These are phyloP conservation scores for Uloborus plumipes DNA, from an alignment of 2,888 invertebrate genomes.

Conservation along the genomic window DNA sequence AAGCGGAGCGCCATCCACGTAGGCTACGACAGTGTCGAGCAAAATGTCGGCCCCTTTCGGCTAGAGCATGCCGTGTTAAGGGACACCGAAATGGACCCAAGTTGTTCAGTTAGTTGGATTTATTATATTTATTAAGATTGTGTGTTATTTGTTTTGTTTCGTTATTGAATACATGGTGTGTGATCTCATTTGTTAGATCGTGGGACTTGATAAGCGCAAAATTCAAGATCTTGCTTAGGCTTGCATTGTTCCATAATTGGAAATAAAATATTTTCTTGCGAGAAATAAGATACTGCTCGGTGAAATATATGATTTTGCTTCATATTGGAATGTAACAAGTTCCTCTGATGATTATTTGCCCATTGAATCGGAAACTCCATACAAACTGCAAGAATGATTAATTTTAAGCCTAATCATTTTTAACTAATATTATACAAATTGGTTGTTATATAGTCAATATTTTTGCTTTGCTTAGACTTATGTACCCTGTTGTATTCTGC, in stretches of 20 bases:
- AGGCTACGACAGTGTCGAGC: slow-evolving; percentile 57
- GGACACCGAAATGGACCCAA: slow-evolving; percentile 56
- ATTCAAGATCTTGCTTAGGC: neutral
- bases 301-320: too few relatives aligned
- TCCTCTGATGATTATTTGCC: too few relatives aligned
- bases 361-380: too few relatives aligned
- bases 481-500: too few relatives aligned
- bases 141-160: neutral
- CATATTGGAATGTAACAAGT: too few relatives aligned
- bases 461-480: too few relatives aligned
- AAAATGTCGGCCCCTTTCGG: slow-evolving; percentile 63
- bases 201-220: neutral
- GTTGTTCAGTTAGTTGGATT: slow-evolving; percentile 36
- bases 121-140: neutral
- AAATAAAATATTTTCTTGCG: slow-evolving; percentile 18
- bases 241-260: slow-evolving; percentile 52
- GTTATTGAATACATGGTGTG: neutral
- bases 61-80: slow-evolving; percentile 60
- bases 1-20: too few relatives aligned
- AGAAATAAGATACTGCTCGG: too few relatives aligned
- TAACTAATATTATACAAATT: too few relatives aligned
- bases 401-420: too few relatives aligned
- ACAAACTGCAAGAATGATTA: too few relatives aligned
- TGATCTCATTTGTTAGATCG: neutral
- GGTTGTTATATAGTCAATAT: too few relatives aligned